phyloP scores from a whole-genome alignment of 2,113 vertebrate genomes.

The Sinocyclocheilus rhinocerous region DNA sequence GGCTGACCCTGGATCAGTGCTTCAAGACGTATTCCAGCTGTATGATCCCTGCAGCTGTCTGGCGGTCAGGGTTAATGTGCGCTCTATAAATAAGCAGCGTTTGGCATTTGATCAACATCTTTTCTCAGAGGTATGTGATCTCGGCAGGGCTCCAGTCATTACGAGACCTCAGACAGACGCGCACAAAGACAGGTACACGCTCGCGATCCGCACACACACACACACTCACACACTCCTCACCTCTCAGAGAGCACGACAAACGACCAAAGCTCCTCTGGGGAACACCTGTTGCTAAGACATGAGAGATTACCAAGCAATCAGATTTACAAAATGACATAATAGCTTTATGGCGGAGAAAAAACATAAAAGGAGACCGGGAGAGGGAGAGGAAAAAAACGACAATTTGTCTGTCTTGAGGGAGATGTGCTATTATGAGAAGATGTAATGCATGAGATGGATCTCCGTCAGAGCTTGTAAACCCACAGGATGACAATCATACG shows the following conservation, averaged over 20 bases:
- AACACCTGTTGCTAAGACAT: slow-evolving; percentile 65
- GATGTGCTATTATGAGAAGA: slow-evolving; percentile 36
- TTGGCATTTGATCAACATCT: slow-evolving; percentile 73
- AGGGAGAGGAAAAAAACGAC: slow-evolving; percentile 25
- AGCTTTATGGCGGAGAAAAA: slow-evolving; percentile 55
- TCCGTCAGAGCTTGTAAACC: slow-evolving; percentile 37
- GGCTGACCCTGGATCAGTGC: background rate
- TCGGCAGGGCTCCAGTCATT: slow-evolving; percentile 62
- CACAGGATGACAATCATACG: slow-evolving; percentile 29
- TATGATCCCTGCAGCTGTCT: slow-evolving; percentile 40
- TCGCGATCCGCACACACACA: slow-evolving; percentile 20
- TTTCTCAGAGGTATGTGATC: slow-evolving; percentile 65
- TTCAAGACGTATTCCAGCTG: background rate
- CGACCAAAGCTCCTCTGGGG: slow-evolving; percentile 67
- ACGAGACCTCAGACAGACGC: slow-evolving; percentile 40
- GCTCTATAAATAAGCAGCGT: slow-evolving; percentile 73
- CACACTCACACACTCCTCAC: slow-evolving; percentile 32
- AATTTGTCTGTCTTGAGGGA: slow-evolving; percentile 46
- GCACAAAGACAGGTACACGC: slow-evolving; percentile 16
- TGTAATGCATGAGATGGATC: slow-evolving; percentile 37
- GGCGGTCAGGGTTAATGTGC: slow-evolving; percentile 69
- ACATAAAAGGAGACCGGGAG: slow-evolving; percentile 1
- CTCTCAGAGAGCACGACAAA: slow-evolving; percentile 45
- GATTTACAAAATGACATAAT: slow-evolving; percentile 62
- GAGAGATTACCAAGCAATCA: slow-evolving; percentile 61